Evolutionary conservation across 2,797 vertebrate species (phyloP), one percentile per base, ranked within the genome.

Genomic region (Lateolabrax maculatus): DNA sequence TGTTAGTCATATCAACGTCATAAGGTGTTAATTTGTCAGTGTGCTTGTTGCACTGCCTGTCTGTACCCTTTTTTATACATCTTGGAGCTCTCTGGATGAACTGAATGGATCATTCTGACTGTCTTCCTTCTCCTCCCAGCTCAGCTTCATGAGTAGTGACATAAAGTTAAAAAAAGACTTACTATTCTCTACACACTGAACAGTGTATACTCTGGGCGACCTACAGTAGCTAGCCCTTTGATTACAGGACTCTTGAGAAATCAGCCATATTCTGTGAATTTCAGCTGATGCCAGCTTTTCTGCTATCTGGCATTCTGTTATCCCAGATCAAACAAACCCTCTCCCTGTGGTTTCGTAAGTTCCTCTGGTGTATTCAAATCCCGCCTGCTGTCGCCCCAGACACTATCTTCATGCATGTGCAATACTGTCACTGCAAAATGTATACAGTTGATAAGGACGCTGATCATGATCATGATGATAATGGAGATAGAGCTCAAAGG

Each of bases 211-310:
- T 75, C 63, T 57, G 29, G 3, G 52, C 46, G 25, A 74, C 77
- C 69, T 53, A 53, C 66, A 69, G 68, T 27, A 61, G 73, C 73
- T 66, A 12, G 37, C 52, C 23, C 49, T 83, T 80, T 85, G 76
- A 85, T 83, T 73, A 37, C 9, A 3, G 49, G 23, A 67, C 44
- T 77, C 77, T 87, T 43, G 73, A 86, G 71, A 84, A 78, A 80
- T 83, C 81, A 75, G 77, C 69, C 67, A 46, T 49, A 69, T 74
- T 82, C 72, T 48, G 48, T 39, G 9, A n/a, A 58, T 84, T 90
- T 90, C 83, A 83, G 86, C 81, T 87, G 88, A 91, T 77, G 82
- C 73, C 75, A 27, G 82, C 75, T 77, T 74, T 90, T 83, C 77
- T 88, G 78, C 80, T 78, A 56, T 81, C 61, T 85, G 51, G 34